Percentiles rank a stretch among this genome's conserved stretches.
These are phyloP conservation scores for Sesamia inferens DNA, from an alignment of 2,888 invertebrate species.

Conservation along the genomic window DNA sequence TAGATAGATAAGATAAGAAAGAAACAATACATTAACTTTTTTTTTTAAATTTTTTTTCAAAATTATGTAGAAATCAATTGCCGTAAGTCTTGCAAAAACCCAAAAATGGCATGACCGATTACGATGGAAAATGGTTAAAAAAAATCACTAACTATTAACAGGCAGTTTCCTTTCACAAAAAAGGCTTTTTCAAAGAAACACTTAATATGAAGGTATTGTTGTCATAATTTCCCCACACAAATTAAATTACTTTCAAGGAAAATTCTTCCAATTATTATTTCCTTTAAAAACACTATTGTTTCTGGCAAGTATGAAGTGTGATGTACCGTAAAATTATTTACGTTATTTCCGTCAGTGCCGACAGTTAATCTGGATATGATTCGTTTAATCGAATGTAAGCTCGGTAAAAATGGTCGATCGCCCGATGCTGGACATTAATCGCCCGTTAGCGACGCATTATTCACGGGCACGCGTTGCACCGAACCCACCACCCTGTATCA, in stretches of 20 bases:
- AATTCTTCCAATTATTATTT: slow-evolving; percentile 8
- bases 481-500: slow-evolving; percentile 81
- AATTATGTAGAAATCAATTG: no score
- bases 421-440: slow-evolving; percentile 85
- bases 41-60: no score
- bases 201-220: no score
- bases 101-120: not conserved
- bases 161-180: no score
- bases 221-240: not conserved
- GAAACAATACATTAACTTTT: no score
- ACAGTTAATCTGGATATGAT: slow-evolving; percentile 57
- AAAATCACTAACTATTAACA: no score
- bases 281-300: no score
- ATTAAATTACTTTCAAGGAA: not conserved
- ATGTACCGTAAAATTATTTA: slow-evolving; percentile 43
- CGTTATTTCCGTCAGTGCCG: slow-evolving; percentile 32
- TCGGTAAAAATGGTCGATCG: slow-evolving; percentile 78
- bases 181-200: no score
- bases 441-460: slow-evolving; percentile 88
- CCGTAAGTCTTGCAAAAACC: not conserved
- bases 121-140: no score
- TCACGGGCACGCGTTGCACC: slow-evolving; percentile 88
- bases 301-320: slow-evolving; percentile 36
- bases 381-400: slow-evolving; percentile 67
- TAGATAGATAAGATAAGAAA: no score